phyloP scores from a whole-genome alignment of 2,888 invertebrate genomes.

The Nezara viridula region DNA sequence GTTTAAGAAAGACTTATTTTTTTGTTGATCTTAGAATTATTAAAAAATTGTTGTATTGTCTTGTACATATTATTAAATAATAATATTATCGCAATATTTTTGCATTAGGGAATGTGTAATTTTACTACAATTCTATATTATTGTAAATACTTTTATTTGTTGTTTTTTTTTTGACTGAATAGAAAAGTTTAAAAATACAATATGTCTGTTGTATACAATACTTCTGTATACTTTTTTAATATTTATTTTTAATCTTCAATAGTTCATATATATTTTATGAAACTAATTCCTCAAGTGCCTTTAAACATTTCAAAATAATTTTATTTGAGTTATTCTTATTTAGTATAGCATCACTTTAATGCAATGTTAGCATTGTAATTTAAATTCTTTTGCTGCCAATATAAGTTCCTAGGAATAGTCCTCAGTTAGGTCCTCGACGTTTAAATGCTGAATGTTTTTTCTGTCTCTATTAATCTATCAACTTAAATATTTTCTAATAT shows the following conservation, averaged over 20 bases:
- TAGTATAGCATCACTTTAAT: conserved; percentile 9
- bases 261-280: conserved; percentile 9
- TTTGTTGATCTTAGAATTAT: background rate
- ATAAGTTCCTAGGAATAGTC: conserved; percentile 42
- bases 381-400: conserved; percentile 31
- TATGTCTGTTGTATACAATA: conserved; percentile 21
- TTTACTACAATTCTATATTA: background rate
- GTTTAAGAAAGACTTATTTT: conserved; percentile 10
- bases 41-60: background rate
- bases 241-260: conserved; percentile 17
- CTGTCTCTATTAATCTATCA: background rate
- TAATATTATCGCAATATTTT: conserved; percentile 21
- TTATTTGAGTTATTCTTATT: background rate
- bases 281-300: conserved; percentile 57
- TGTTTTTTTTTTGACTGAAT: conserved; percentile 12
- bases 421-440: background rate
- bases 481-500: conserved; percentile 3
- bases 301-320: conserved; percentile 22
- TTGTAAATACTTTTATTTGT: conserved; percentile 8
- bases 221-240: conserved; percentile 27
- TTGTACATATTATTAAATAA: conserved; percentile 2
- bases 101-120: conserved; percentile 5
- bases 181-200: background rate
- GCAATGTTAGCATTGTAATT: background rate
- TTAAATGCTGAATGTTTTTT: background rate